Evolutionary conservation across 2,113 vertebrate species (phyloP).

Genomic region (Pitta sordida): DNA sequence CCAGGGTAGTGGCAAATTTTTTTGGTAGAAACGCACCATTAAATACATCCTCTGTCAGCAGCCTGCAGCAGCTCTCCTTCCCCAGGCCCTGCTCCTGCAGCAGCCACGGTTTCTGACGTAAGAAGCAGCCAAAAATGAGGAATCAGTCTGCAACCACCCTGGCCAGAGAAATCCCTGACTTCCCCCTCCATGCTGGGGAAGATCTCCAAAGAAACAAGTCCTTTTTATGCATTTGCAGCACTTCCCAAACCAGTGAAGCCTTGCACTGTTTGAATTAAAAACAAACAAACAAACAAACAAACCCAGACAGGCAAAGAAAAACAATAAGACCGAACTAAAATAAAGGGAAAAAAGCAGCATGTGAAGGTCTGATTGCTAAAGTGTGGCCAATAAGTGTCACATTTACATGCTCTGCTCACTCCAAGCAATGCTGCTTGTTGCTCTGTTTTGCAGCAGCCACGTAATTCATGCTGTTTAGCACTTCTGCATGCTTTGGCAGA

Average conservation of each 20-base stretch:
- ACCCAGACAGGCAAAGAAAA: neutral
- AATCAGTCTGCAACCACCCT: fast-evolving
- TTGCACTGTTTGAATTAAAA: neutral
- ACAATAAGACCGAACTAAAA: neutral
- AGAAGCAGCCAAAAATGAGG: neutral
- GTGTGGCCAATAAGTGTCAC: neutral
- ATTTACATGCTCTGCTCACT: neutral
- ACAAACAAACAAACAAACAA: neutral
- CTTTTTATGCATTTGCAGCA: neutral
- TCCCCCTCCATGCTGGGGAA: neutral
- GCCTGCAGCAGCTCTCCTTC: neutral
- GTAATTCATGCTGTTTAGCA: slow-evolving; percentile 49
- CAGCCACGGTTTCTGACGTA: fast-evolving
- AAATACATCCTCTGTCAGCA: neutral
- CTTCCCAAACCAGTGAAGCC: neutral
- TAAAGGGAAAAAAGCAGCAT: neutral
- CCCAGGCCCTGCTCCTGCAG: neutral
- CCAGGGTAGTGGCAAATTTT: neutral
- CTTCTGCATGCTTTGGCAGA: slow-evolving; percentile 67
- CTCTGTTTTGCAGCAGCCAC: neutral
- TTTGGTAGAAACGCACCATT: neutral
- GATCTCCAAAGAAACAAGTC: neutral
- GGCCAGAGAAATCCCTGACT: neutral
- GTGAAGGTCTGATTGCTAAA: neutral
- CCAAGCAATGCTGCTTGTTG: neutral